Base-by-base conservation (phyloP, 2,113 vertebrate species). In the Cyprinodon brontotheroides region DNA sequence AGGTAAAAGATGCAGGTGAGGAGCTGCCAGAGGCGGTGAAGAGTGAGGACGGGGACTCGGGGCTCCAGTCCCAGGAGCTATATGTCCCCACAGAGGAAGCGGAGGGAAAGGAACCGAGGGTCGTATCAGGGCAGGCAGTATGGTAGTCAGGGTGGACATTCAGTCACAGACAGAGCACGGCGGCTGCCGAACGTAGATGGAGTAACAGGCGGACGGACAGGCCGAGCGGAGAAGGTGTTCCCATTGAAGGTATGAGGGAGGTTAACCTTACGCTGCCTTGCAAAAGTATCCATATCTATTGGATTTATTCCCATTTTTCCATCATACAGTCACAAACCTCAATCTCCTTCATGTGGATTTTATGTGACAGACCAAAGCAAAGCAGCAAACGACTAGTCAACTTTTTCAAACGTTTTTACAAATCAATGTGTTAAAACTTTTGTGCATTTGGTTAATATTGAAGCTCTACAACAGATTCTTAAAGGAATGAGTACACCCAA, bases 1-100 rank as follows among this genome's bases (percentile, higher is more conserved):
- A 95, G 94, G 88, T 91, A 90, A 89, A 82, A 86, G 94, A 96
- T 89, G 87, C 64, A 75, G 92, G 91, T 91, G 94, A 93, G 77
- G 91, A 90, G 83, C 89, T 90, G 81, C 87, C 90, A 87, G 90
- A 89, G 90, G 87, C 76, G 88, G 84, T 89, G 90, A 90, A 90
- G 74, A 91, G 82, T 89, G 89, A 89, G 87, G 89, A 92, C 3
- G 86, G 90, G 80, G 92, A 93, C 86, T 92, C 86, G 15, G 91
- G 79, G 81, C 77, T 89, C 80, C 87, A 92, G 91, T 91, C 92
- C 86, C 91, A 92, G 88, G 86, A 93, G 86, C 90, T 93, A 92
- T 79, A 86, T 61, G 7, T 69, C 78, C 81, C 86, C 81, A 29
- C 3, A 45, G 60, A 88, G 79, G 67, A 78, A 78, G 72, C 70